A percentile compares a stretch with the other conserved stretches of the same genome.
Conservation (phyloP, 2,797 vertebrate species). For the Heteromormyrus szaboi region DNA sequence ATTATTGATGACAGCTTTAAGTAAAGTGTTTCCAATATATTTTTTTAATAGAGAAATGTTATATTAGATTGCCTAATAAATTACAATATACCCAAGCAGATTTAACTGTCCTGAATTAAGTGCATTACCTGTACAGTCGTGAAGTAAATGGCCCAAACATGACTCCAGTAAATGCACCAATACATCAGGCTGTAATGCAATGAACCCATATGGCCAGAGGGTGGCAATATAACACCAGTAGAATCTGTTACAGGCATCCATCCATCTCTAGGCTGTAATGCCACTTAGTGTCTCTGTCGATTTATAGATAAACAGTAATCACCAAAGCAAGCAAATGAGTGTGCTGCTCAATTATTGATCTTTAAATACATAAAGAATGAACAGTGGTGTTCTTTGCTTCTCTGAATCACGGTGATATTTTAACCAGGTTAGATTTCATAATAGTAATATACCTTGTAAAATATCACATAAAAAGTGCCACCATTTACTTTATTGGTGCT, state of each 20-base stretch:
- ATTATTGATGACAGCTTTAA: neutral
- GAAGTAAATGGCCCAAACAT: neutral
- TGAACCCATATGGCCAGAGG: neutral
- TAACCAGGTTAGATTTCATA: neutral
- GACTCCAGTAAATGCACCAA: neutral
- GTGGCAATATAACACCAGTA: constrained; percentile 1
- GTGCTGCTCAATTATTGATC: neutral
- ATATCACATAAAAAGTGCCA: neutral
- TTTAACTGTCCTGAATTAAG: neutral
- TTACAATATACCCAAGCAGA: neutral
- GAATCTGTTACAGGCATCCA: neutral
- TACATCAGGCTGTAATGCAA: neutral
- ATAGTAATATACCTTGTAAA: neutral
- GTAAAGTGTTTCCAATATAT: neutral
- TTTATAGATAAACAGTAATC: neutral
- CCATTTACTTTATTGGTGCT: neutral
- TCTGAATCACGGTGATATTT: neutral
- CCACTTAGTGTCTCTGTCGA: neutral
- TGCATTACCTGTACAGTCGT: neutral
- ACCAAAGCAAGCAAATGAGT: neutral
- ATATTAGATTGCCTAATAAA: neutral
- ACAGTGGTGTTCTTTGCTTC: neutral
- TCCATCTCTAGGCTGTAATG: neutral
- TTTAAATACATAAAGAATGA: neutral
- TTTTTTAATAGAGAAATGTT: neutral